Conservation (phyloP, 1,140 invertebrate genomes). For the Euborellia annulipes region DNA sequence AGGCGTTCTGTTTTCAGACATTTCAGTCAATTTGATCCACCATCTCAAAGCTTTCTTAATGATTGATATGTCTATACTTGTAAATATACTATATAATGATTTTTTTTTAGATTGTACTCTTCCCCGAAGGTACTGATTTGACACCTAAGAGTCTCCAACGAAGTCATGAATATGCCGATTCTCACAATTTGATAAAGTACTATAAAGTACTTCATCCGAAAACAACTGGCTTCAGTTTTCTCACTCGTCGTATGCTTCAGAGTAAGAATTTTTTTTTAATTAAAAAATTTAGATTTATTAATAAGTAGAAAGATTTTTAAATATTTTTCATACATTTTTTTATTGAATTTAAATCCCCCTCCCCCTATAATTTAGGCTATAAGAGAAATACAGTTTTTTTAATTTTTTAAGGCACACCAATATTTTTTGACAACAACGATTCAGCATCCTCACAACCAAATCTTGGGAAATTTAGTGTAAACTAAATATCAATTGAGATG, state of each 20-base stretch:
- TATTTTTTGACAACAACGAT: too few relatives aligned
- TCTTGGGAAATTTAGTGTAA: too few relatives aligned
- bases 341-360: too few relatives aligned
- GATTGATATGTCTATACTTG: not conserved
- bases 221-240: constrained; percentile 65
- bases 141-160: constrained; percentile 49
- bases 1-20: too few relatives aligned
- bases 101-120: constrained; percentile 47
- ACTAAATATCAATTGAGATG: too few relatives aligned
- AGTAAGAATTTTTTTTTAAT: constrained; percentile 23
- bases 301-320: not conserved
- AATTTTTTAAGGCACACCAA: too few relatives aligned
- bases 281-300: not conserved
- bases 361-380: too few relatives aligned
- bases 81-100: not conserved
- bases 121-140: constrained; percentile 80
- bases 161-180: constrained; percentile 56
- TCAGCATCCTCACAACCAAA: too few relatives aligned
- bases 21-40: too few relatives aligned
- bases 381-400: too few relatives aligned
- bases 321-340: not conserved
- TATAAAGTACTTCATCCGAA: constrained; percentile 67
- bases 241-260: constrained; percentile 47
- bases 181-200: constrained; percentile 48
- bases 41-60: not conserved